Base-by-base conservation (phyloP, 2,888 invertebrate species). In the Yponomeuta cagnagella region DNA sequence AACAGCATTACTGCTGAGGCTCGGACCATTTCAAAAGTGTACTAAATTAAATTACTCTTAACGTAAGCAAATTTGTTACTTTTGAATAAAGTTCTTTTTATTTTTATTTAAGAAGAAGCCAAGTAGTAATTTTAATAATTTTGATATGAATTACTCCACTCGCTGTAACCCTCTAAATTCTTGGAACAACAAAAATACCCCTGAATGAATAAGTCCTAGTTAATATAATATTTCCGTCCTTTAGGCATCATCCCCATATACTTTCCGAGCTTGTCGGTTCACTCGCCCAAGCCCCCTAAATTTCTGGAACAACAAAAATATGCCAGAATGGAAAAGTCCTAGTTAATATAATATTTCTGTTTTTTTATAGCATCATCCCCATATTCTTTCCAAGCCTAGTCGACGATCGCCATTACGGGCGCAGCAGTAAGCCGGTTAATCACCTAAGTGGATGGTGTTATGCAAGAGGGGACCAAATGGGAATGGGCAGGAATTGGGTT, bases 361-460 rank as follows among this genome's bases (percentile, higher is more conserved):
- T 76, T 74, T 58, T 58, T 58, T 58, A 58, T 58, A 58, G 52
- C 52, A 58, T 58, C 52, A 73, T 78, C 68, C 73, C 70, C 71
- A 74, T 73, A 73, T 73, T 73, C 71, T 71, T 69, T 71, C 71
- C 71, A n/a, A 30, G 10, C 68, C 68, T 31, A n/a, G 37, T 63
- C 37, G 43, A 43, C 63, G n/a, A 43, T 12, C 37, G 63, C 69
- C 63, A 69, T 69, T 69, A 69, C 58, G 15, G 15, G 23, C 33
- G 37, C 63, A 43, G 63, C 43, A 69, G 63, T 73, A 72, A 73
- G 70, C 68, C 58, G 23, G 72, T 74, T 73, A 74, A 74, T 75
- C 74, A 73, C 74, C 73, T 68, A 72, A 72, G 74, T 73, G 75
- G 73, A 74, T 75, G 74, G 66, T 72, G 71, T 71, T 64, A 70